Evolutionary conservation across 1,140 invertebrate genomes (phyloP).

Genomic region (Drosophila cardini): DNA sequence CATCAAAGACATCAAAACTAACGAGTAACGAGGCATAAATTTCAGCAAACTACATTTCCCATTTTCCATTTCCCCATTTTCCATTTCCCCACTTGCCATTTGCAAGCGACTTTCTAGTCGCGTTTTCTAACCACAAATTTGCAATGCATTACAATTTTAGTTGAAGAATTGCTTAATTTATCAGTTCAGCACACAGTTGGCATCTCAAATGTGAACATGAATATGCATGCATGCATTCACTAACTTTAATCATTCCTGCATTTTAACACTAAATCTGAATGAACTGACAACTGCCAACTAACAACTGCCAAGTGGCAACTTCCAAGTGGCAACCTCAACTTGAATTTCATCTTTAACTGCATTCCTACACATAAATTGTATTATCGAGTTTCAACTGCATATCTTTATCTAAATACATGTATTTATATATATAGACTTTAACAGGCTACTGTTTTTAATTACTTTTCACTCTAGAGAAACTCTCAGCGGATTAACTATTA

Average conservation of each 20-base stretch:
- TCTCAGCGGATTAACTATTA: constrained; percentile 11
- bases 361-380: constrained; percentile 47
- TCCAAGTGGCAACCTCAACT: not conserved
- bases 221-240: constrained; percentile 48
- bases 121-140: constrained; percentile 54
- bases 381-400: constrained; percentile 40
- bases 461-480: constrained; percentile 10
- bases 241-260: constrained; percentile 33
- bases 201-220: constrained; percentile 58
- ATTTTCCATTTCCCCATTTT: constrained; percentile 9
- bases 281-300: constrained; percentile 1
- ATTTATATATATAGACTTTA: constrained; percentile 41
- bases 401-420: constrained; percentile 5
- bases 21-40: constrained; percentile 77
- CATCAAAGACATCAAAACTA: constrained; percentile 81
- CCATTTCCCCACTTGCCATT: constrained; percentile 17
- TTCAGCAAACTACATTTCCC: constrained; percentile 33
- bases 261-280: constrained; percentile 42
- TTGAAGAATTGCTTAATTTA: constrained; percentile 77
- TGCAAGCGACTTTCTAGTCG: constrained; percentile 64
- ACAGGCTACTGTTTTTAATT: constrained; percentile 47
- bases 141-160: constrained; percentile 62
- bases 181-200: constrained; percentile 81
- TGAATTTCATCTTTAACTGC: not conserved
- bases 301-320: not conserved